phyloP scores from a whole-genome alignment of 2,888 invertebrate genomes.

The Acrobeloides nanus region DNA sequence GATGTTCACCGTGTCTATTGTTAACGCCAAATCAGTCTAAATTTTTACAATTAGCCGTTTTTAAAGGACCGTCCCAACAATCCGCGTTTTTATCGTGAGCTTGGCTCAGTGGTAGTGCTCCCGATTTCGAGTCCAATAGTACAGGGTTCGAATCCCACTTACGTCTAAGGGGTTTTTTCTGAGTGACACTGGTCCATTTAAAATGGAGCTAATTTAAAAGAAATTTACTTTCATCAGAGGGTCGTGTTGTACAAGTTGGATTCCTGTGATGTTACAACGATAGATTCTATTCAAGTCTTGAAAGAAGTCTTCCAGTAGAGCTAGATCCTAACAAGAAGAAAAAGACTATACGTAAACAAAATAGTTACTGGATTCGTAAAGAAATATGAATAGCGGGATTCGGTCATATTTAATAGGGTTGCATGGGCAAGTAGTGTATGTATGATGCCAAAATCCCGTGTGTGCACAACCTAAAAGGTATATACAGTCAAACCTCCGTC shows the following conservation, averaged over 20 bases:
- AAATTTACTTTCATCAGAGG: slow-evolving; percentile 43
- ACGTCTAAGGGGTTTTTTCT: background rate
- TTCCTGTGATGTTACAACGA: slow-evolving; percentile 49
- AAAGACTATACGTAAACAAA: slow-evolving; percentile 2
- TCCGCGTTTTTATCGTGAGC: too few relatives aligned
- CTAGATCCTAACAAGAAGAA: slow-evolving; percentile 33
- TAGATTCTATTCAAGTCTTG: slow-evolving; percentile 32
- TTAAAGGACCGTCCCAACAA: slow-evolving; percentile 1
- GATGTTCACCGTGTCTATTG: slow-evolving; percentile 40
- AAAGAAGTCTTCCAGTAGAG: slow-evolving; percentile 45
- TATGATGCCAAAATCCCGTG: slow-evolving; percentile 41
- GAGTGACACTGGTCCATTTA: background rate
- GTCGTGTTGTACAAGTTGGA: slow-evolving; percentile 43
- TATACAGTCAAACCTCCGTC: background rate
- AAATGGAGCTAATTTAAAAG: too few relatives aligned
- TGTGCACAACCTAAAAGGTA: slow-evolving; percentile 39
- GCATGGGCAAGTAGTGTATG: slow-evolving; percentile 43
- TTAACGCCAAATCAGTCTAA: slow-evolving; percentile 41
- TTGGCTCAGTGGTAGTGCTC: too few relatives aligned
- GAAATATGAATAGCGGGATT: slow-evolving; percentile 43
- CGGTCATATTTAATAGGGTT: slow-evolving; percentile 44
- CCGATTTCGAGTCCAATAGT: too few relatives aligned
- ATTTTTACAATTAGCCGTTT: background rate
- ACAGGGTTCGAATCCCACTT: too few relatives aligned
- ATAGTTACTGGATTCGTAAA: slow-evolving; percentile 42